Evolutionary conservation across 2,888 invertebrate genomes (phyloP), one percentile per base, ranked within the genome.

Genomic region (Ceriagrion tenellum): DNA sequence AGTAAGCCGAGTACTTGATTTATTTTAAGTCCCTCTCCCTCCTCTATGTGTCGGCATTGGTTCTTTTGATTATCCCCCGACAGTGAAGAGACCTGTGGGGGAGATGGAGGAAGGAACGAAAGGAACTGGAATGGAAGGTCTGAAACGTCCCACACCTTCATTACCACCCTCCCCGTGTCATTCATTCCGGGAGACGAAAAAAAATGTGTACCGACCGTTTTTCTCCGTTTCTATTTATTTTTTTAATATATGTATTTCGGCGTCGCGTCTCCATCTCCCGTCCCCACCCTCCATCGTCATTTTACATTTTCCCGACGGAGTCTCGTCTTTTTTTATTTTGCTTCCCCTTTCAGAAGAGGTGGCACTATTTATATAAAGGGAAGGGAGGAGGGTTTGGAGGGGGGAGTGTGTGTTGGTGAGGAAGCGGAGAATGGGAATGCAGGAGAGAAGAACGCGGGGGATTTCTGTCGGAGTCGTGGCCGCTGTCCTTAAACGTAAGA

Each of bases 281-380:
- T 69, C 59, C 59, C 59, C 16, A 59, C 81, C 35, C 35, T 35
- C 2, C 35, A n/a, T 13, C 81, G 81, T 81, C 81, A 16, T 81
- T 81, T 81, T 81, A 81, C 30, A 35, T 13, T 35, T 81, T 35
- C 81, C 35, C 81, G 81, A 35, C 10, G 81, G 35, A 81, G 35
- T 81, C 16, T 0, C 81, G 13, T 13, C 30, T 16, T 81, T 81
- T 81, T 35, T 35, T 18, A 59, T 59, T 81, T 81, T 35, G 8
- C 81, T 81, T 35, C 18, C 81, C 35, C 35, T 81, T 35, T 13
- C 12, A 35, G 35, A 16, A 81, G 81, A 81, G 81, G 30, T 35
- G 81, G 69, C 23, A 81, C 81, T 81, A 81, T 81, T 81, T 81
- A 81, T 81, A 81, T 81, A 81, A 81, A 35, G 10, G 81, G 35